phyloP scores from a whole-genome alignment of 2,797 vertebrate genomes.

The Chrysolophus pictus region DNA sequence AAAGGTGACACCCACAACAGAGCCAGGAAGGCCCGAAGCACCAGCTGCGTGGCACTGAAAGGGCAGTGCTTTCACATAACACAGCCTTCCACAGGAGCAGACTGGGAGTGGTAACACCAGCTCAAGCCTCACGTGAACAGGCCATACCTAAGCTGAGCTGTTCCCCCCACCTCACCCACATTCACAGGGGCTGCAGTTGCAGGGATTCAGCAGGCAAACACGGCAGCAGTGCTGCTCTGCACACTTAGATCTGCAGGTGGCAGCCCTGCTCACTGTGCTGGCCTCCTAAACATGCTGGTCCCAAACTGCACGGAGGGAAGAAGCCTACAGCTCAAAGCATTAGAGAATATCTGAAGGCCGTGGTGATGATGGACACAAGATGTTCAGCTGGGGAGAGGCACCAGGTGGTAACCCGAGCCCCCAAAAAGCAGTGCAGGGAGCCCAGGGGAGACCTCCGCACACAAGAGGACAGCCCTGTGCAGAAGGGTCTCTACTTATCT shows the following conservation, averaged over 20 bases:
- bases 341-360: not conserved
- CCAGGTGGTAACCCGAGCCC: not conserved
- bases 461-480: not conserved
- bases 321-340: not conserved
- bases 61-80: not conserved
- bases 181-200: not conserved
- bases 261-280: not conserved
- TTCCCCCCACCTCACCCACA: accelerated
- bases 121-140: not conserved
- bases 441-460: accelerated
- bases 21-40: not conserved
- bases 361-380: not conserved
- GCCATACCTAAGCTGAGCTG: not conserved
- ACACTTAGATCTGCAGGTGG: not conserved
- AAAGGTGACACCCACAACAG: not conserved
- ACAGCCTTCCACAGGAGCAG: not conserved
- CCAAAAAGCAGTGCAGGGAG: accelerated
- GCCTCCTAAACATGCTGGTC: not conserved
- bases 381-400: not conserved
- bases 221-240: not conserved
- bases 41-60: not conserved
- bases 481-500: not conserved
- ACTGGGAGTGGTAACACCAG: not conserved
- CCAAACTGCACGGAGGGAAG: not conserved
- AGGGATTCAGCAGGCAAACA: not conserved